A percentile compares a stretch with the other conserved stretches of the same genome.
Evolutionary conservation across 1,140 invertebrate species (phyloP).

Genomic region (Plectrocnemia conspersa): DNA sequence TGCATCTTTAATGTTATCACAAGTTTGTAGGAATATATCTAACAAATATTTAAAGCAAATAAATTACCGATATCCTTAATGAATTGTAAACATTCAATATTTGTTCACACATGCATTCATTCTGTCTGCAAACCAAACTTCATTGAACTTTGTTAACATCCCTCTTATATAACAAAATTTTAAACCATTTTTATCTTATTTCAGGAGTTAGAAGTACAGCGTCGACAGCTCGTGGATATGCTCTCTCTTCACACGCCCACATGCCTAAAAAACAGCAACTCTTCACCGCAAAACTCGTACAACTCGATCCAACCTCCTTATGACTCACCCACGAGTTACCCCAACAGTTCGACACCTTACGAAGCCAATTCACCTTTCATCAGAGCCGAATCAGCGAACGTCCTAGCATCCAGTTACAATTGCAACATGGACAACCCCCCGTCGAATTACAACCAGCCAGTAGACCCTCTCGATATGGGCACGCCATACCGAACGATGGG

Average conservation of each 20-base stretch:
- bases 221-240: conserved; percentile 68
- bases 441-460: conserved; percentile 33
- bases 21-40: too few relatives aligned
- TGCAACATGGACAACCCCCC: conserved; percentile 37
- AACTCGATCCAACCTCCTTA: conserved; percentile 44
- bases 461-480: conserved; percentile 29
- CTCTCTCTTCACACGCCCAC: conserved; percentile 64
- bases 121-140: too few relatives aligned
- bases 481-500: conserved; percentile 16
- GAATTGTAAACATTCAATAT: too few relatives aligned
- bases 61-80: too few relatives aligned
- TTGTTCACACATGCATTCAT: too few relatives aligned
- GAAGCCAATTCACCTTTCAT: conserved; percentile 50
- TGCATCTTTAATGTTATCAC: too few relatives aligned
- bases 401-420: conserved; percentile 50
- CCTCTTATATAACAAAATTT: too few relatives aligned
- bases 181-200: conserved; percentile 28
- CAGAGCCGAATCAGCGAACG: conserved; percentile 49
- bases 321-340: conserved; percentile 46
- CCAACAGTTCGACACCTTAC: conserved; percentile 38
- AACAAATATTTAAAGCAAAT: too few relatives aligned
- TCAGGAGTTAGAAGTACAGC: conserved; percentile 69
- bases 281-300: conserved; percentile 42
- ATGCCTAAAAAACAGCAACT: conserved; percentile 56
- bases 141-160: too few relatives aligned